phyloP scores from a whole-genome alignment of 1,140 invertebrate species.

The Ostrea denselamellosa region DNA sequence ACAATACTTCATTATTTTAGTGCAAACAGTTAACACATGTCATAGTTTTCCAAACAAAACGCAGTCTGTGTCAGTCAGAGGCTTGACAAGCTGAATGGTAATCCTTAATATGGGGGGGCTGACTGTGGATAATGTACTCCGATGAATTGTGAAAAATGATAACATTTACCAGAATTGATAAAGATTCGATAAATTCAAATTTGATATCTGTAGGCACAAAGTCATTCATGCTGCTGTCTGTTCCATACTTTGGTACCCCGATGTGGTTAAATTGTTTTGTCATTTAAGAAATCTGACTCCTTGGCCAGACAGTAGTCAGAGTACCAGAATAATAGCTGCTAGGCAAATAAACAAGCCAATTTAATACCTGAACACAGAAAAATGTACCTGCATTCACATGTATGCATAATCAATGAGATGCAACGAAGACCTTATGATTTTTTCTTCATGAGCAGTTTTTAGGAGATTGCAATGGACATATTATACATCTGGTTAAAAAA shows the following conservation, averaged over 20 bases:
- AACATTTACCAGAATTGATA: constrained; percentile 17
- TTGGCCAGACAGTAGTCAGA: not conserved
- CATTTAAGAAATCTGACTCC: constrained; percentile 15
- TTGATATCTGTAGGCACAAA: not conserved
- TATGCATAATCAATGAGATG: not conserved
- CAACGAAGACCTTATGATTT: not conserved
- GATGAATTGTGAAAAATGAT: constrained; percentile 34
- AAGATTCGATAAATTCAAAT: constrained; percentile 1
- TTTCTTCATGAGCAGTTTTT: not conserved
- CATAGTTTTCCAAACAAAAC: not conserved
- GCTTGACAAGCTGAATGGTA: constrained; percentile 5
- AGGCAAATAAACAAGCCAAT: not conserved
- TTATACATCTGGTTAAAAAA: not conserved
- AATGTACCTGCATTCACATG: not conserved
- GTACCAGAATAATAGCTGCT: not conserved
- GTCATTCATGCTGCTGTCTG: constrained; percentile 13
- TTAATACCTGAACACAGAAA: not conserved
- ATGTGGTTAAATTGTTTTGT: not conserved
- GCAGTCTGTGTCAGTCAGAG: not conserved
- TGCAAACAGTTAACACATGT: constrained; percentile 21
- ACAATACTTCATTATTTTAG: constrained; percentile 28
- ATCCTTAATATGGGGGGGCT: not conserved
- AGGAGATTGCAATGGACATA: not conserved
- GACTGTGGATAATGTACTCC: not conserved
- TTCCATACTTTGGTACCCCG: constrained; percentile 16